These are phyloP conservation scores for Pluvialis apricaria DNA, from an alignment of 2,113 vertebrate species.

Conservation along the genomic window DNA sequence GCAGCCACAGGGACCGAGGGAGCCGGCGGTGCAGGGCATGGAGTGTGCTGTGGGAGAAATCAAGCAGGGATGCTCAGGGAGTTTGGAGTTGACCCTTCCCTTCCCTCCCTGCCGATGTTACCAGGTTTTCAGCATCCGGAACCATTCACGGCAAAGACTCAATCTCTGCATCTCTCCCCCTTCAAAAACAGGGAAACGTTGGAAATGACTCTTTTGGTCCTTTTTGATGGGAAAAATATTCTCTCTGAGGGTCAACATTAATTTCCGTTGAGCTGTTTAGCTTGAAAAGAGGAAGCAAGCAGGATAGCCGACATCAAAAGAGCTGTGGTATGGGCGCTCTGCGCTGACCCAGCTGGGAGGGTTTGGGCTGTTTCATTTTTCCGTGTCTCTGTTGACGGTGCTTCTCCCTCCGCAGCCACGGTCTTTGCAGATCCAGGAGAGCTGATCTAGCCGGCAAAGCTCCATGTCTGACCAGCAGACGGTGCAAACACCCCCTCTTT, in stretches of 20 bases:
- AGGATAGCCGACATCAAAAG: background rate
- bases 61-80: background rate
- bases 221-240: constrained; percentile 2
- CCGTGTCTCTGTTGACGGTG: background rate
- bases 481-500: background rate
- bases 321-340: rapidly evolving
- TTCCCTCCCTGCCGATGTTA: background rate
- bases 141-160: background rate
- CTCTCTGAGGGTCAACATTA: background rate
- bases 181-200: background rate
- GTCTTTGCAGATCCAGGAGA: background rate
- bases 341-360: background rate
- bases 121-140: background rate
- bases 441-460: background rate
- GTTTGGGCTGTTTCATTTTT: background rate
- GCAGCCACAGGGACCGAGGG: background rate
- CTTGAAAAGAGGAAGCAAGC: background rate
- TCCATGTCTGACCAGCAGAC: rapidly evolving
- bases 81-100: background rate
- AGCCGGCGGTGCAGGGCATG: rapidly evolving
- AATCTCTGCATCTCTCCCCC: background rate
- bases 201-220: background rate
- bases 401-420: background rate
- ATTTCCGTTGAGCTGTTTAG: background rate
- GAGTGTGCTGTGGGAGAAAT: background rate